These are phyloP conservation scores for Pogona vitticeps DNA, from an alignment of 2,113 vertebrate genomes.

Conservation along the genomic window DNA sequence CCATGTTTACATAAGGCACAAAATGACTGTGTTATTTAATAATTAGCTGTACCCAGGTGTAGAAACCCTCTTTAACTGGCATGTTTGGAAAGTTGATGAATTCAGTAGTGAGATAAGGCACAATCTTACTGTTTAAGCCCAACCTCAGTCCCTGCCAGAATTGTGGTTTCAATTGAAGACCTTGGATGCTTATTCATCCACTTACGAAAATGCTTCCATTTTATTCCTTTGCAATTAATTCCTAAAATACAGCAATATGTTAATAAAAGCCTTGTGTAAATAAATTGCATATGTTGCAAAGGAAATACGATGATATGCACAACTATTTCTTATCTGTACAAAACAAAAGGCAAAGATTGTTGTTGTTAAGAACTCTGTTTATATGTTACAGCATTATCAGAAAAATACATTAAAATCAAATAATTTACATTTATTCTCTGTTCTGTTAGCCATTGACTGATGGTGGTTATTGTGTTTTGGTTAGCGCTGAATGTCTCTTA, in stretches of 20 bases:
- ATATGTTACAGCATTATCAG: slow-evolving; percentile 52
- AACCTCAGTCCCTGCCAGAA: slow-evolving; percentile 50
- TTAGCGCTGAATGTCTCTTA: background rate
- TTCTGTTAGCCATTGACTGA: slow-evolving; percentile 48
- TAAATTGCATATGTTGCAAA: slow-evolving; percentile 53
- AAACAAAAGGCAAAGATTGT: slow-evolving; percentile 49
- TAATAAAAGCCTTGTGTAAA: slow-evolving; percentile 70
- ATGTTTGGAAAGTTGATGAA: slow-evolving; percentile 61
- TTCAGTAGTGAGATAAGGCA: slow-evolving; percentile 73
- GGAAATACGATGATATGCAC: slow-evolving; percentile 59
- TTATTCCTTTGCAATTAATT: slow-evolving; percentile 62
- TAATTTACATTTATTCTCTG: slow-evolving; percentile 57
- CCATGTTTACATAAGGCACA: slow-evolving; percentile 56
- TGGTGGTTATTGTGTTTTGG: slow-evolving; percentile 36
- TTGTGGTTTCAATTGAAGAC: slow-evolving; percentile 48
- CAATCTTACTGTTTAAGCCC: slow-evolving; percentile 47
- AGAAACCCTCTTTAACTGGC: slow-evolving; percentile 60
- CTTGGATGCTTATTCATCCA: slow-evolving; percentile 53
- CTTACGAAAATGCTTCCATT: slow-evolving; percentile 61
- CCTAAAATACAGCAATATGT: slow-evolving; percentile 56
- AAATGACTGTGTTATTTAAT: slow-evolving; percentile 64
- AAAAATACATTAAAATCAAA: slow-evolving; percentile 72
- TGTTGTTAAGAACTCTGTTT: slow-evolving; percentile 39
- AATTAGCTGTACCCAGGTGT: slow-evolving; percentile 63
- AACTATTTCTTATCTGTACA: slow-evolving; percentile 69